Base-by-base conservation (phyloP, 2,113 vertebrate genomes). In the Nicator chloris region DNA sequence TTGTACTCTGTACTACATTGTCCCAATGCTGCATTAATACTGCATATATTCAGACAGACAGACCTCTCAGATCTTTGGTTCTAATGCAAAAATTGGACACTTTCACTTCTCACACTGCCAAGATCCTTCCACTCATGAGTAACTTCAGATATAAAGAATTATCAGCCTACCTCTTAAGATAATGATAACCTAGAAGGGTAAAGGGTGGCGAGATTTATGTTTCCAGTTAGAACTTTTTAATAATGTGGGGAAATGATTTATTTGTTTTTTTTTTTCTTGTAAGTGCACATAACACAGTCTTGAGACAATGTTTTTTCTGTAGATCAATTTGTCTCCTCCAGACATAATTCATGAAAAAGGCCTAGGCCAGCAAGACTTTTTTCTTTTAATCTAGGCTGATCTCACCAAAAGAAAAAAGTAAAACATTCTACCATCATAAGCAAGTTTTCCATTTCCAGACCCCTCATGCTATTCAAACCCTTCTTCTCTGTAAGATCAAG, bases 191-290 rank as follows among this genome's bases (percentile, higher is more conserved):
- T 75, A 51, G 47, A 75, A 95, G 77, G 81, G 64, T 89, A 86
- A 91, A 89, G 91, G 64, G 47, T 84, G 84, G 35, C 1, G 11
- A 53, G 65, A 96, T 95, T 92, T 94, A 96, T 94, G 65, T 63
- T 94, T 94, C 95, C 93, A 89, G 96, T 94, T 94, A 91, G 47
- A 64, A 87, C 33, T 82, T 95, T 92, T 92, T 89, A 92, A 94
- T 92, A 94, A 84, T 78, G 69, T 91, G 56, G 30, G 42, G 24
- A 86, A 95, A 89, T 92, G 69, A 96, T 92, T 91, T 93, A 81
- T 91, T 93, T 93, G 80, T 57, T 92, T 94, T 68, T 75, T 73
- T 93, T 93, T 75, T 95, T 92, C 77, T 89, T 87, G 23, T 79
- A 96, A 96, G 33, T 82, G 65, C 44, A 47, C 39, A 56, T 54